Evolutionary conservation across 2,888 invertebrate species (phyloP).

Genomic region (Sinodicranocentrus sp.): DNA sequence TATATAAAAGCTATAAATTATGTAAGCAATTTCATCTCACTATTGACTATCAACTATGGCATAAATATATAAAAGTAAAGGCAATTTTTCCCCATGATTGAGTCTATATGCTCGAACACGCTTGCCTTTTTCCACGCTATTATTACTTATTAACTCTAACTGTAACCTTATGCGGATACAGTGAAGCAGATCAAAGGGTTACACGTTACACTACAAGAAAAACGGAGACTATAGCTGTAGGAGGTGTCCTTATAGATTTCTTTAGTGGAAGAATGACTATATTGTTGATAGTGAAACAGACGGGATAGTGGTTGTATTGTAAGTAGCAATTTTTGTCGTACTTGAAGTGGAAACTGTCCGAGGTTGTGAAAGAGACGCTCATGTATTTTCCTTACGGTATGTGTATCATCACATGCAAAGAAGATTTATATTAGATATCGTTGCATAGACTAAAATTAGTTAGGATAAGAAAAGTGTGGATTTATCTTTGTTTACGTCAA

Average conservation of each 20-base stretch:
- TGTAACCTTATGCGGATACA: background rate
- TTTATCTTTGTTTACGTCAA: background rate
- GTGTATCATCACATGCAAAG: too few relatives aligned
- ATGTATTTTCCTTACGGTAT: too few relatives aligned
- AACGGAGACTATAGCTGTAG: background rate
- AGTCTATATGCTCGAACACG: too few relatives aligned
- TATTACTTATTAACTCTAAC: too few relatives aligned
- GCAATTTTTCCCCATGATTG: too few relatives aligned
- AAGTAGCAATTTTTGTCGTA: background rate
- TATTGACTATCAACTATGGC: too few relatives aligned
- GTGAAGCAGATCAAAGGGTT: background rate
- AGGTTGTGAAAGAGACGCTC: constrained; percentile 10
- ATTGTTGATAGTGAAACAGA: background rate
- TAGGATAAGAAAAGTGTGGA: background rate
- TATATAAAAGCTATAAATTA: constrained; percentile 11
- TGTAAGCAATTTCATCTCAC: background rate
- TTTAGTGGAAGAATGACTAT: too few relatives aligned
- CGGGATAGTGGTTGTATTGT: background rate
- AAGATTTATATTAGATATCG: too few relatives aligned
- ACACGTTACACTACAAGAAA: background rate
- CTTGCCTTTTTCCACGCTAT: too few relatives aligned
- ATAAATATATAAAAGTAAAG: too few relatives aligned
- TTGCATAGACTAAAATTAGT: constrained; percentile 18
- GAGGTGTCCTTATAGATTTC: too few relatives aligned
- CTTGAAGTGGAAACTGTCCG: constrained; percentile 24